Base-by-base conservation (phyloP, 2,797 vertebrate species). In the Muscicapa striata region DNA sequence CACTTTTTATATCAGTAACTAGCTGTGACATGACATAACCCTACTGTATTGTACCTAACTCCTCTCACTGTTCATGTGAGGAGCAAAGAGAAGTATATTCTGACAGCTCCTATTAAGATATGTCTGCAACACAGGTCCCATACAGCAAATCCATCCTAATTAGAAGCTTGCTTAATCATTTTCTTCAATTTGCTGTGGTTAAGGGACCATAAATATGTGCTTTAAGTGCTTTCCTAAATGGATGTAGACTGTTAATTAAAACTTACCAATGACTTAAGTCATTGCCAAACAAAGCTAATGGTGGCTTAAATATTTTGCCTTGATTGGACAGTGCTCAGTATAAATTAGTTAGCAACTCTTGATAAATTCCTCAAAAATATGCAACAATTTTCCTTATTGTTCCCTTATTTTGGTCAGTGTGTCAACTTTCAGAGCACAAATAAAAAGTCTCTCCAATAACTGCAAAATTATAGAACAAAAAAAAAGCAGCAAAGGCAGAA, bases 401-500 rank as follows among this genome's bases (percentile, higher is more conserved):
- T 79, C 15, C 11, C 6, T 76, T 76, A 32, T 30, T 15, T 86
- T 55, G 45, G 11, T 46, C 66, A 66, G 32, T 12, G 7, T 29
- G 22, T 22, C 58, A 89, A 9, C 18, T 92, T 90, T 84, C n/a
- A 55, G 22, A 76, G 16, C 18, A 62, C 14, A 66, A 73, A 79
- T 5, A 20, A 81, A 49, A 81, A 55, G 5, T 6, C 8, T 41
- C 51, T 90, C 18, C 16, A 69, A 54, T 5, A 79, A 21, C 13
- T 36, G 19, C 7, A 86, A 32, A 10, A 21, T 46, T 20, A 63
- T 10, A 20, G 49, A 16, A n/a, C 11, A 6, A 6, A 19, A 26
- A 34, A 23, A 17, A 10, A 43, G 3, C n/a, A 68, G 20, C 19
- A 32, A 45, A 6, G 3, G 11, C 2, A 0, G 15, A 4, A 45